Evolutionary conservation across 2,888 invertebrate species (phyloP).

Genomic region (Apamea monoglypha): DNA sequence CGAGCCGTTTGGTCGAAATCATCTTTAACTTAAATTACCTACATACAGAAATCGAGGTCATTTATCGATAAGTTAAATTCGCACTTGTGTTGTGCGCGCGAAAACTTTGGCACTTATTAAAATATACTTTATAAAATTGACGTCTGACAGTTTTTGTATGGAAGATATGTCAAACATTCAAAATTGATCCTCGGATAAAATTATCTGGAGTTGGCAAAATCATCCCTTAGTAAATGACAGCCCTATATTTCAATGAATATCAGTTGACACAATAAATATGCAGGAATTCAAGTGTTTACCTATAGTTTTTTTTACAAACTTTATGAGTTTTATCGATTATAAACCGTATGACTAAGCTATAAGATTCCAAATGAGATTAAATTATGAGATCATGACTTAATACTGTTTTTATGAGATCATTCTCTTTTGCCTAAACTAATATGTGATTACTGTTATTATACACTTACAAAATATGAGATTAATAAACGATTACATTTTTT

Average conservation of each 20-base stretch:
- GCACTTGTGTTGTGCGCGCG: neutral
- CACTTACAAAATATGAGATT: neutral
- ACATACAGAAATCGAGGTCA: too few species aligned
- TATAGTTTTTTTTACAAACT: neutral
- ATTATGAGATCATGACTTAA: constrained; percentile 1
- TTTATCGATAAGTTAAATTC: neutral
- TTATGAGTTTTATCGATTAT: neutral
- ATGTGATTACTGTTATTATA: neutral
- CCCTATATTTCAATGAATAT: neutral
- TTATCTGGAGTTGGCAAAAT: too few species aligned
- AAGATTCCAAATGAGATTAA: neutral
- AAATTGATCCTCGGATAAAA: too few species aligned
- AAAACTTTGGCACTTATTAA: neutral
- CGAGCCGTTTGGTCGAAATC: too few species aligned
- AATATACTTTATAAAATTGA: too few species aligned
- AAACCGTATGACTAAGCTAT: neutral
- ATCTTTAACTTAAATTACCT: too few species aligned
- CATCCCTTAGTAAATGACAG: neutral
- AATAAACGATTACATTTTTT: neutral
- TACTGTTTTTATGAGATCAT: constrained; percentile 13
- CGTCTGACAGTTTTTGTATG: too few species aligned
- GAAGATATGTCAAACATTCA: too few species aligned
- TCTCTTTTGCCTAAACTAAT: neutral
- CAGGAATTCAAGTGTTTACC: neutral
- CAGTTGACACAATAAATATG: neutral